Base-by-base conservation (phyloP, 2,888 invertebrate species). In the Tortrix viridana region DNA sequence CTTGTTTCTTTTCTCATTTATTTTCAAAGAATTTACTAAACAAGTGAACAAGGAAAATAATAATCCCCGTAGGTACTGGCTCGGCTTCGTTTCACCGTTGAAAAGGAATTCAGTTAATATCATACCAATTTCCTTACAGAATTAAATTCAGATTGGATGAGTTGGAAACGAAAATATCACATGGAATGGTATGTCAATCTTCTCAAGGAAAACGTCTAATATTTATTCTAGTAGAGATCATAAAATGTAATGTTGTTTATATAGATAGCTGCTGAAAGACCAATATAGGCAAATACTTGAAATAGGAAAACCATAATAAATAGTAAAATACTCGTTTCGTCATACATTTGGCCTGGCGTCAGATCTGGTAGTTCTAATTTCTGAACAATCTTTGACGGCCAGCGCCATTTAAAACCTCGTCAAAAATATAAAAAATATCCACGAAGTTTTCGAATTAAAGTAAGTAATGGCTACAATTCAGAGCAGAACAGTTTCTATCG, bases 91-190 rank as follows among this genome's bases (percentile, higher is more conserved):
- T 53, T 22, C 22, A 18, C 5, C 43, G 49, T 14, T 44, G 50
- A 38, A 18, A 22, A 46, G 26, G 49, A 50, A 59, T 59, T 50
- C 50, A 50, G 58, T 59, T 44, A 59, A 59, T 59, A 59, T 32
- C 50, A 50, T 50, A 44, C 58, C 50, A 59, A 52, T 59, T 59
- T 52, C 20, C 52, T 52, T 37, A 38, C 49, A 46, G 46, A 58
- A 58, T 49, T 52, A 59, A 52, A 52, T 46, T 37, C 52, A 37
- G 46, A 59, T 59, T 50, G 58, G 58, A 50, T 44, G 26, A 32
- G 50, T 23, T 14, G 37, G 4, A 38, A 47, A 57, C 22, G 26
- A 55, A 52, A 46, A 52, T 58, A 43, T 38, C 37, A 20, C n/a
- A 19, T 41, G 49, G 49, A 58, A 20, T 48, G 38, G 41, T 58